Conservation (phyloP, 2,113 vertebrate species). For the Atherinomorus stipes region DNA sequence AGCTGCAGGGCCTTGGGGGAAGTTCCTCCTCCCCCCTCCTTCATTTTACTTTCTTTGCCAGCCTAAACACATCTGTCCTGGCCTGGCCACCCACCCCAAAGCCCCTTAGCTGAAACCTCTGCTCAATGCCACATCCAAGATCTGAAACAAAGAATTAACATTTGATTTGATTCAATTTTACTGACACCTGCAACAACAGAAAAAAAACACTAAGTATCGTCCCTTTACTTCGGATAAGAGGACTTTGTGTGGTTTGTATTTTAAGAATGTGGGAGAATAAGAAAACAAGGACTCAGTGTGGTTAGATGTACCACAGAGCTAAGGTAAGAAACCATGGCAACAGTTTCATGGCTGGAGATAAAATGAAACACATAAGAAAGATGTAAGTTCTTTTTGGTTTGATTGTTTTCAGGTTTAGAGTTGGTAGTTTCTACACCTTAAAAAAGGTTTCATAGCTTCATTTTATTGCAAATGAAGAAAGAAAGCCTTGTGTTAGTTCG, state of each 20-base stretch:
- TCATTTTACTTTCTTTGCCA: constrained; percentile 65
- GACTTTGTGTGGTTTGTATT: too few species aligned
- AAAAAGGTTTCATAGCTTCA: not conserved
- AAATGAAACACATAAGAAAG: not conserved
- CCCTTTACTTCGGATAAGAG: too few species aligned
- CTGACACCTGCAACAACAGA: not conserved
- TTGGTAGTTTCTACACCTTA: not conserved
- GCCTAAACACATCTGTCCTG: constrained; percentile 78
- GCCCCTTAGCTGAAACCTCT: constrained; percentile 42
- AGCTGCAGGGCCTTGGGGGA: constrained; percentile 47
- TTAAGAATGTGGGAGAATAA: too few species aligned
- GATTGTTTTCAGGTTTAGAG: not conserved
- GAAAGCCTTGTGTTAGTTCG: too few species aligned
- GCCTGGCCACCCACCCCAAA: constrained; percentile 43
- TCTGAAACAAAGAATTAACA: not conserved
- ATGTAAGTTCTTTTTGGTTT: not conserved
- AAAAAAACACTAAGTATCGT: not conserved
- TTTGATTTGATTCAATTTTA: not conserved
- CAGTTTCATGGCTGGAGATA: not conserved
- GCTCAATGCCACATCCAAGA: constrained; percentile 31
- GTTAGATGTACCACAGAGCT: too few species aligned
- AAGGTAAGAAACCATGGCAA: too few species aligned
- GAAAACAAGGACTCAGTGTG: not conserved
- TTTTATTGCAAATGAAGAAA: too few species aligned
- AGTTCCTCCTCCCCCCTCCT: constrained; percentile 51